Conservation (phyloP, 2,113 vertebrate genomes). For the Chauna torquata region DNA sequence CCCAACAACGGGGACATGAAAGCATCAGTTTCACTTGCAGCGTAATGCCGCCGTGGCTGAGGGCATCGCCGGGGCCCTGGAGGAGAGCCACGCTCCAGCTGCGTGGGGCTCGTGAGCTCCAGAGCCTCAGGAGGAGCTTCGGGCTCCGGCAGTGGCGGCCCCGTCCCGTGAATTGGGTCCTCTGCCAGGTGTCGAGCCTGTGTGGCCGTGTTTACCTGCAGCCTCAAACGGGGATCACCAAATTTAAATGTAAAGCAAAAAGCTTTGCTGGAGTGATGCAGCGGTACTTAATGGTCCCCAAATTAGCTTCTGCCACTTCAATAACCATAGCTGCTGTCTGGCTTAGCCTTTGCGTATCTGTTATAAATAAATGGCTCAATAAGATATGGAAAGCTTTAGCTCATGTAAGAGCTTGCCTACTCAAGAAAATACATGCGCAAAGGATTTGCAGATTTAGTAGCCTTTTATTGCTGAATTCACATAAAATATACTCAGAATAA, state of each 20-base stretch:
- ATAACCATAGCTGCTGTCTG: not conserved
- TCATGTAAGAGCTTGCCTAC: not conserved
- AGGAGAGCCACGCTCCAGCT: not conserved
- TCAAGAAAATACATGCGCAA: not conserved
- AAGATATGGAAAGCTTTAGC: not conserved
- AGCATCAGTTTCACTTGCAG: not conserved
- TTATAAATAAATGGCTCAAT: not conserved
- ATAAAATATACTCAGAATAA: fast-evolving
- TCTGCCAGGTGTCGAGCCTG: not conserved
- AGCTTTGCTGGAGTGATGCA: not conserved
- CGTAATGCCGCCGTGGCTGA: fast-evolving
- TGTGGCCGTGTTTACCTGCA: fast-evolving
- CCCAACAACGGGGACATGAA: not conserved
- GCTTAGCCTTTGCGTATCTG: fast-evolving
- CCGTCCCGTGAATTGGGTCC: not conserved
- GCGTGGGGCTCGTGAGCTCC: fast-evolving
- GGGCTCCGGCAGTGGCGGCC: not conserved
- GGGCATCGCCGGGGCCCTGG: not conserved
- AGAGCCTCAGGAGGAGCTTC: not conserved
- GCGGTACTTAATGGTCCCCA: not conserved
- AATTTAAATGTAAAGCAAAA: not conserved
- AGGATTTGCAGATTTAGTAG: not conserved
- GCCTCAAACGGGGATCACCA: not conserved
- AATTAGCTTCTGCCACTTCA: not conserved
- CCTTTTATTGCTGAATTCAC: not conserved